Evolutionary conservation across 2,888 invertebrate species (phyloP).

Genomic region (Anorthoa munda): DNA sequence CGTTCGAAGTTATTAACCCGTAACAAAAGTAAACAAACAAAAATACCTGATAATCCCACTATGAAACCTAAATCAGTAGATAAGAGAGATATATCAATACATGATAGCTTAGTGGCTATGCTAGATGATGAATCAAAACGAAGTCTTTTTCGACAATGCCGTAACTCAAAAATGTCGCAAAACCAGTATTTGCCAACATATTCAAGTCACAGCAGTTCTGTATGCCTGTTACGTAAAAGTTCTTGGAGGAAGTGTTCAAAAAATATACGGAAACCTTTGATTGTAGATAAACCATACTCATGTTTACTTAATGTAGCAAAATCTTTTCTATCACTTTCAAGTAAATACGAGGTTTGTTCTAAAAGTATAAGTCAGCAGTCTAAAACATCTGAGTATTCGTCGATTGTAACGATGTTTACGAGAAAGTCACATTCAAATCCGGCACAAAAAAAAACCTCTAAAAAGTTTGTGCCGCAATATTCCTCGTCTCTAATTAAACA

Average conservation of each 20-base stretch:
- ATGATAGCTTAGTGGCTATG: not conserved
- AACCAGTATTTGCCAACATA: not conserved
- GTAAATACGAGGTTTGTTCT: constrained; percentile 7
- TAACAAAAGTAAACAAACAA: constrained; percentile 34
- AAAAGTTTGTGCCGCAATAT: constrained; percentile 21
- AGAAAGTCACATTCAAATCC: constrained; percentile 6
- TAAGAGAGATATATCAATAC: not conserved
- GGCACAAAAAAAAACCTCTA: constrained; percentile 1
- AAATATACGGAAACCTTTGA: constrained; percentile 1
- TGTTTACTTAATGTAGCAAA: constrained; percentile 9
- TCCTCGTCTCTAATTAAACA: constrained; percentile 3
- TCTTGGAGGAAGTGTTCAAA: not conserved
- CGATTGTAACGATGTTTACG: not conserved
- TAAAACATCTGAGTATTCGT: constrained; percentile 12
- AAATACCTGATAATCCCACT: not conserved
- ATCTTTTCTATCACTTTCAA: constrained; percentile 13
- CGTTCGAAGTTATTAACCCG: constrained; percentile 53
- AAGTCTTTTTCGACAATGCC: constrained; percentile 4
- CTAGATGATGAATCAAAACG: constrained; percentile 3
- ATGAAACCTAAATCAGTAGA: not conserved
- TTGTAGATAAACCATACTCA: constrained; percentile 15
- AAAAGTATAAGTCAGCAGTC: not conserved
- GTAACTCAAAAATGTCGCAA: not conserved
- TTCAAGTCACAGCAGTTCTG: constrained; percentile 9
- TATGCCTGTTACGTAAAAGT: not conserved